A percentile compares a stretch with the other conserved stretches of the same genome.
Conservation (phyloP, 2,888 invertebrate species). For the Phyllotreta striolata region DNA sequence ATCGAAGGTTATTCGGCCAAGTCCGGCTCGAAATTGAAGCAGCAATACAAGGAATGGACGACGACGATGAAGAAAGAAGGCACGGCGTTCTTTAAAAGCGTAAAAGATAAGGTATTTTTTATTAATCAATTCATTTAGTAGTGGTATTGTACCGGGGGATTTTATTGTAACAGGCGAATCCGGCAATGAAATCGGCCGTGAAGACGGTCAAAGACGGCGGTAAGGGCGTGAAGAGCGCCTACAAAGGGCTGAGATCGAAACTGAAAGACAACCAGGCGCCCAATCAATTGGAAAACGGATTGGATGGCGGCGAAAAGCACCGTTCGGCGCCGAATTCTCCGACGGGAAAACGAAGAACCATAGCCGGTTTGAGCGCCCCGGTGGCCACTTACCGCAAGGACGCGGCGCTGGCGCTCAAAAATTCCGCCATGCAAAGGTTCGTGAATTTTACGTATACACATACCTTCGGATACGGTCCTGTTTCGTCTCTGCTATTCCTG, state of each 20-base stretch:
- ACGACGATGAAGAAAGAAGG: constrained; percentile 81
- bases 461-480: neutral
- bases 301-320: constrained; percentile 60
- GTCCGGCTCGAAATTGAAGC: constrained; percentile 69
- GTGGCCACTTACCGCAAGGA: constrained; percentile 60
- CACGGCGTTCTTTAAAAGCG: constrained; percentile 83
- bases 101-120: constrained; percentile 81
- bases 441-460: constrained; percentile 17
- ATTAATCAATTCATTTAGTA: constrained; percentile 14
- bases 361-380: constrained; percentile 55
- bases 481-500: neutral
- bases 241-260: constrained; percentile 78
- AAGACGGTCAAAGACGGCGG: constrained; percentile 86
- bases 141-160: constrained; percentile 13
- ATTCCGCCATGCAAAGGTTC: constrained; percentile 55
- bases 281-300: constrained; percentile 55
- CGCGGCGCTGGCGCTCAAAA: constrained; percentile 55
- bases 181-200: constrained; percentile 91
- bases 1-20: constrained; percentile 76
- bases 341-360: constrained; percentile 63
- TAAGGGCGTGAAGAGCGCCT: constrained; percentile 79
- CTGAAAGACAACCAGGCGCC: constrained; percentile 60
- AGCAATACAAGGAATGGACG: constrained; percentile 83
- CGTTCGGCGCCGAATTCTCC: constrained; percentile 75
- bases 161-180: constrained; percentile 90